phyloP scores from a whole-genome alignment of 2,888 invertebrate genomes.

The Leptodirus hochenwartii region DNA sequence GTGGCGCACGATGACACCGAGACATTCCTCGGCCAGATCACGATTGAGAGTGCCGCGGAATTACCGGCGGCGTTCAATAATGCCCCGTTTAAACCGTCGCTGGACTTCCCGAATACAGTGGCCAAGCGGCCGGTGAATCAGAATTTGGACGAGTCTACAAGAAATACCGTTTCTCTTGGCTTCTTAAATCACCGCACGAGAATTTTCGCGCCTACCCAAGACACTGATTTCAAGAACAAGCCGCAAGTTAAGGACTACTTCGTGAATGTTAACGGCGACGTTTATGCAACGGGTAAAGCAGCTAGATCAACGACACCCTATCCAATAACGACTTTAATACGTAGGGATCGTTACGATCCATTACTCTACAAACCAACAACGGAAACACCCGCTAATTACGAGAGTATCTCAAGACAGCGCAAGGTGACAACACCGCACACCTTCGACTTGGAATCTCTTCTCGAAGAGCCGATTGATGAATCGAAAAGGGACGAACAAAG shows the following conservation, averaged over 20 bases:
- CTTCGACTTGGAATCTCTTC: slow-evolving; percentile 35
- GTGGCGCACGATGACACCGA: slow-evolving; percentile 41
- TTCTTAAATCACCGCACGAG: slow-evolving; percentile 22
- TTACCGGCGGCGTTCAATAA: slow-evolving; percentile 17
- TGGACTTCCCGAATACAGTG: slow-evolving; percentile 16
- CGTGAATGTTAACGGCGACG: slow-evolving; percentile 23
- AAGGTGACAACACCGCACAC: slow-evolving; percentile 14
- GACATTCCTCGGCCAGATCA: slow-evolving; percentile 42
- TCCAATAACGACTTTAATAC: slow-evolving; percentile 16
- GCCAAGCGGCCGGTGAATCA: slow-evolving; percentile 17
- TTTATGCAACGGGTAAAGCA: slow-evolving; percentile 18
- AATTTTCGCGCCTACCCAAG: slow-evolving; percentile 21
- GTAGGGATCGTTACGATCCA: slow-evolving; percentile 18
- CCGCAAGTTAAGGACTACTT: slow-evolving; percentile 21
- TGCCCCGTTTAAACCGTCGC: slow-evolving; percentile 27
- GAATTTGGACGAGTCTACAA: slow-evolving; percentile 16
- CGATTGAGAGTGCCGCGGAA: slow-evolving; percentile 41
- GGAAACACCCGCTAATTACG: slow-evolving; percentile 16
- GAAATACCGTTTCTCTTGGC: slow-evolving; percentile 6
- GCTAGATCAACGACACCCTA: slow-evolving; percentile 16
- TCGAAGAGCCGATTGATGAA: slow-evolving; percentile 38
- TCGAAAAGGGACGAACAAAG: slow-evolving; percentile 12
- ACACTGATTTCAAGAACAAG: slow-evolving; percentile 15
- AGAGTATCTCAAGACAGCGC: slow-evolving; percentile 7
- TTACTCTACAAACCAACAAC: slow-evolving; percentile 16